Conservation (phyloP, 1,140 invertebrate genomes). For the Drosophila simulans region DNA sequence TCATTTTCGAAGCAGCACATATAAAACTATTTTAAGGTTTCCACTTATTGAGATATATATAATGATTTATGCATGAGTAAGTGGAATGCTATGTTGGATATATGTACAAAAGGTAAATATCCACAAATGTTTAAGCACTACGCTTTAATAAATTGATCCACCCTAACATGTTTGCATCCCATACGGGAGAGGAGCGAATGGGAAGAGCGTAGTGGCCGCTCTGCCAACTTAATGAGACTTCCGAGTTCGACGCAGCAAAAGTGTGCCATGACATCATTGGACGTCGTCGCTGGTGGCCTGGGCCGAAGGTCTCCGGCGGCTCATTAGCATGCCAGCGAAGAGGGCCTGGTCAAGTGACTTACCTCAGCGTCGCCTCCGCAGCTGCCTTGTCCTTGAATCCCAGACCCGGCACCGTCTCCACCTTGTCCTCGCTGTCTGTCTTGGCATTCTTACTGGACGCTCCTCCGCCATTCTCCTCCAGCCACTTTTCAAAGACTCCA, state of each 20-base stretch:
- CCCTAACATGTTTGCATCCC: slow-evolving; percentile 6
- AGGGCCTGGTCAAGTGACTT: slow-evolving; percentile 32
- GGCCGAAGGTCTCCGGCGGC: slow-evolving; percentile 45
- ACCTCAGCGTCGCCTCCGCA: slow-evolving; percentile 85
- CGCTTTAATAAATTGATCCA: slow-evolving; percentile 8
- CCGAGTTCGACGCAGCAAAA: slow-evolving; percentile 62
- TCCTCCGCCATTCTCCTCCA: slow-evolving; percentile 86
- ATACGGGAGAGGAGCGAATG: neutral
- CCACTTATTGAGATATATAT: neutral
- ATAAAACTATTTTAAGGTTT: neutral
- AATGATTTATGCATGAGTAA: too few relatives aligned
- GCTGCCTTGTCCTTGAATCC: slow-evolving; percentile 88
- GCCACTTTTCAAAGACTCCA: slow-evolving; percentile 88
- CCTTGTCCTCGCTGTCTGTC: slow-evolving; percentile 80
- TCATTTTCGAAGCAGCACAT: neutral
- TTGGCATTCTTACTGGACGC: slow-evolving; percentile 85
- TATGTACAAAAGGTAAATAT: neutral
- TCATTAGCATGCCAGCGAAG: slow-evolving; percentile 24
- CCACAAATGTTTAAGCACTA: neutral
- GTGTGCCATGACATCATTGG: slow-evolving; percentile 73
- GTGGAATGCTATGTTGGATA: neutral
- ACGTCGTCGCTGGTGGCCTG: slow-evolving; percentile 18
- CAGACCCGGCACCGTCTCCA: slow-evolving; percentile 87
- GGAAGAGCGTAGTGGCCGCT: slow-evolving; percentile 35
- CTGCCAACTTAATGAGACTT: slow-evolving; percentile 60